Evolutionary conservation across 1,140 invertebrate genomes (phyloP), one percentile per base, ranked within the genome.

Genomic region (Calycopis cecrops): DNA sequence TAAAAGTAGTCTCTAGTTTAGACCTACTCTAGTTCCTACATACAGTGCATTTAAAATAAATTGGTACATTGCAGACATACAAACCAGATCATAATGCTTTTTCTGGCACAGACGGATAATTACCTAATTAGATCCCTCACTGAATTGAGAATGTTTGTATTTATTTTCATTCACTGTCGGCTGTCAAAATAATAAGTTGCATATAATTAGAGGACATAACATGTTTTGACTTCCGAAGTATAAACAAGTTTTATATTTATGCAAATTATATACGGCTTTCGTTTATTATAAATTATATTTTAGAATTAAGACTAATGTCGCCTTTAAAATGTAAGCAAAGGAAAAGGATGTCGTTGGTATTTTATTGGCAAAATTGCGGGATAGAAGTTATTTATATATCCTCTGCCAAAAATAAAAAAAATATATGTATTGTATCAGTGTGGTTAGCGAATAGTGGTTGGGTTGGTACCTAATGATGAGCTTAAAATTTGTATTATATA

Each of bases 361-460:
- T 44, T 44, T 44, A 44, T 44, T 44, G 14, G 8, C 40, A 17
- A 28, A 28, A 28, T 28, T 28, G 40, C 16, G 14, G 40, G 40
- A 44, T 44, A 44, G 40, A 16, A 16, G 12, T 44, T 44, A 44
- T 44, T 44, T 44, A 44, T 44, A 44, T 44, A 16, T 44, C 40
- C 40, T 44, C 17, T 44, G 40, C 14, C 14, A 44, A 44, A 44
- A 16, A 44, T 16, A 9, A 14, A 37, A 37, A n/a, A 37, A 35
- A 35, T 35, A 4, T 4, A 35, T 35, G n/a, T n/a, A n/a, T n/a
- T n/a, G n/a, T n/a, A n/a, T n/a, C n/a, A n/a, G n/a, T n/a, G n/a
- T n/a, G n/a, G n/a, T n/a, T n/a, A n/a, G 21, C 21, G 21, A 3
- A 28, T 28, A 3, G 21, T 28, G 21, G 21, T 28, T 28, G 21